phyloP scores from a whole-genome alignment of 2,888 invertebrate species.

The Alsophila aescularia region DNA sequence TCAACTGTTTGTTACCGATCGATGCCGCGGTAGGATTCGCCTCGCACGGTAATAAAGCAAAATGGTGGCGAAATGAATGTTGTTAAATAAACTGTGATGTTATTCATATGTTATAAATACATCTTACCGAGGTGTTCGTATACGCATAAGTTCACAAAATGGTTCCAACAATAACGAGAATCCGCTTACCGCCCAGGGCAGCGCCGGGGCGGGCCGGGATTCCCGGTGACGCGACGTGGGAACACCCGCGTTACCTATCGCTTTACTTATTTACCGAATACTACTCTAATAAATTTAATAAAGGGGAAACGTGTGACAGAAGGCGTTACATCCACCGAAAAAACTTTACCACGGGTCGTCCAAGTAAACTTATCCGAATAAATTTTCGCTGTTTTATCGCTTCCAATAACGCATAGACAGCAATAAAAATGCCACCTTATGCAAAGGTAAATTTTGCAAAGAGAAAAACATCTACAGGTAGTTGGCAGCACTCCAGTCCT shows the following conservation, averaged over 20 bases:
- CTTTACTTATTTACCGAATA: constrained; percentile 71
- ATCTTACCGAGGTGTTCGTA: constrained; percentile 37
- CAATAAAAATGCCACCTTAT: constrained; percentile 52
- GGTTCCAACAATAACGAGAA: constrained; percentile 65
- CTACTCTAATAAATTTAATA: constrained; percentile 77
- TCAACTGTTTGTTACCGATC: constrained; percentile 46
- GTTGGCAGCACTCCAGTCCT: constrained; percentile 75
- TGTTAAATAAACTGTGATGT: constrained; percentile 5
- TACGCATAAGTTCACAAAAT: constrained; percentile 60
- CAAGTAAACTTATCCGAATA: constrained; percentile 40
- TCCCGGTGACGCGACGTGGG: constrained; percentile 66
- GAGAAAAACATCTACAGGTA: constrained; percentile 74
- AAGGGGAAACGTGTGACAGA: constrained; percentile 68
- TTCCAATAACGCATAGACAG: constrained; percentile 50
- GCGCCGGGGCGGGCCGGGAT: constrained; percentile 47
- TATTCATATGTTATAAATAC: constrained; percentile 28
- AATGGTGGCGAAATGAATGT: constrained; percentile 1
- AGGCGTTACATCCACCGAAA: constrained; percentile 48
- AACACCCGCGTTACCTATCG: constrained; percentile 59
- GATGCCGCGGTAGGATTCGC: constrained; percentile 27
- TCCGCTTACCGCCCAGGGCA: constrained; percentile 61
- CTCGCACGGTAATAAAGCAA: constrained; percentile 10
- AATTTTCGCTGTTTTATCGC: constrained; percentile 50
- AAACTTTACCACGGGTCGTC: constrained; percentile 46
- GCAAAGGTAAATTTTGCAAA: constrained; percentile 59